phyloP scores from a whole-genome alignment of 2,888 invertebrate species.

The Ctenicera cuprea region DNA sequence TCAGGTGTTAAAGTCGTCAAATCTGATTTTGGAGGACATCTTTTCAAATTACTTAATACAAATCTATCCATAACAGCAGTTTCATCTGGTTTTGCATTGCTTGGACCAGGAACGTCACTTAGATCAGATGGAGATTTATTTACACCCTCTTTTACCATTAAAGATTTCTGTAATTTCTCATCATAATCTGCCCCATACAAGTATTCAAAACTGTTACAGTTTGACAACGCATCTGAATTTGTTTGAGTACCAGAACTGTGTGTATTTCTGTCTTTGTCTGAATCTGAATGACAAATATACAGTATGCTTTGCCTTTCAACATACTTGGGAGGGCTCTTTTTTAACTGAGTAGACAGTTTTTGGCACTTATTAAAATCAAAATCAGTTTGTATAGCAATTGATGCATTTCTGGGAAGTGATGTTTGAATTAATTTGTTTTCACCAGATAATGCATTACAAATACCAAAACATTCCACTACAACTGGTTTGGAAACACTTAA shows the following conservation, averaged over 20 bases:
- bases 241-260: constrained; percentile 53
- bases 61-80: not conserved
- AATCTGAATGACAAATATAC: constrained; percentile 52
- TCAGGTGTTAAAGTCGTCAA: constrained; percentile 34
- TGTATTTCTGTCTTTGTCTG: constrained; percentile 33
- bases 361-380: constrained; percentile 24
- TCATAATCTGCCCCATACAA: constrained; percentile 71
- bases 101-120: not conserved
- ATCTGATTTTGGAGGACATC: constrained; percentile 45
- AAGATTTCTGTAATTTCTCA: not conserved
- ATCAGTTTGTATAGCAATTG: constrained; percentile 59
- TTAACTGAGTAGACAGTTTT: not conserved
- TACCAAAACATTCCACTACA: constrained; percentile 50
- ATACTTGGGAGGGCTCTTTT: not conserved
- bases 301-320: constrained; percentile 48
- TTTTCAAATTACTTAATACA: not conserved
- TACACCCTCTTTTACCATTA: not conserved
- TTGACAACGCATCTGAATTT: constrained; percentile 62
- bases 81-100: not conserved
- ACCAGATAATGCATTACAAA: constrained; percentile 19
- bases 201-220: constrained; percentile 83
- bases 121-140: not conserved
- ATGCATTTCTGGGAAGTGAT: constrained; percentile 45
- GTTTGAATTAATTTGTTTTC: constrained; percentile 55
- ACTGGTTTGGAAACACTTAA: constrained; percentile 51